phyloP scores from a whole-genome alignment of 2,797 vertebrate species.

The Alouatta caraya region DNA sequence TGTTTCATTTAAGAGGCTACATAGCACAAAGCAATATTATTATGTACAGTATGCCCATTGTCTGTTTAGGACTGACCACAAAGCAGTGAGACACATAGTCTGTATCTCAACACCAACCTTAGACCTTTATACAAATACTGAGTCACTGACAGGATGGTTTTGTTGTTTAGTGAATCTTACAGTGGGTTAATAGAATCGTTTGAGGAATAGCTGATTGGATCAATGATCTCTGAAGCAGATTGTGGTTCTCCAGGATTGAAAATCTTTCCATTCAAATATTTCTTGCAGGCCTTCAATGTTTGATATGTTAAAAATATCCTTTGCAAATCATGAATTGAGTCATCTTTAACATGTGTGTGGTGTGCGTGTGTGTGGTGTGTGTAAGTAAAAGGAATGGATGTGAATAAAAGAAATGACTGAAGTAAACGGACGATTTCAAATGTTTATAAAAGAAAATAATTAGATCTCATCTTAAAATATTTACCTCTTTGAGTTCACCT shows the following conservation, averaged over 20 bases:
- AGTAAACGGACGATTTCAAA: background rate
- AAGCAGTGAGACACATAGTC: background rate
- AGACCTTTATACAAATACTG: background rate
- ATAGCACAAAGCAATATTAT: background rate
- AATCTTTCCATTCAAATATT: background rate
- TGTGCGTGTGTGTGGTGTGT: too few species aligned
- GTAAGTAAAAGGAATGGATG: background rate
- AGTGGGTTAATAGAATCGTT: background rate
- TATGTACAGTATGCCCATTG: background rate
- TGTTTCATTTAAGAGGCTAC: background rate
- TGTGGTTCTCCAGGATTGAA: background rate
- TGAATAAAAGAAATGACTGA: background rate
- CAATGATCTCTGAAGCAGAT: background rate
- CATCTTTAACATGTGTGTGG: background rate
- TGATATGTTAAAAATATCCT: background rate
- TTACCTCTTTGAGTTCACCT: conserved; percentile 94
- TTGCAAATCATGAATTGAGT: background rate
- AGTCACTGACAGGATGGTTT: background rate
- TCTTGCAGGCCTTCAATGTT: background rate
- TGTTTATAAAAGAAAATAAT: conserved; percentile 12
- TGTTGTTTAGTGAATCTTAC: background rate
- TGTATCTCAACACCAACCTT: background rate
- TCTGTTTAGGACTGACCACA: background rate
- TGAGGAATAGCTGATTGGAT: background rate
- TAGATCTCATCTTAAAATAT: conserved; percentile 56